Conservation (phyloP, 2,113 vertebrate species). For the Trachemys scripta region DNA sequence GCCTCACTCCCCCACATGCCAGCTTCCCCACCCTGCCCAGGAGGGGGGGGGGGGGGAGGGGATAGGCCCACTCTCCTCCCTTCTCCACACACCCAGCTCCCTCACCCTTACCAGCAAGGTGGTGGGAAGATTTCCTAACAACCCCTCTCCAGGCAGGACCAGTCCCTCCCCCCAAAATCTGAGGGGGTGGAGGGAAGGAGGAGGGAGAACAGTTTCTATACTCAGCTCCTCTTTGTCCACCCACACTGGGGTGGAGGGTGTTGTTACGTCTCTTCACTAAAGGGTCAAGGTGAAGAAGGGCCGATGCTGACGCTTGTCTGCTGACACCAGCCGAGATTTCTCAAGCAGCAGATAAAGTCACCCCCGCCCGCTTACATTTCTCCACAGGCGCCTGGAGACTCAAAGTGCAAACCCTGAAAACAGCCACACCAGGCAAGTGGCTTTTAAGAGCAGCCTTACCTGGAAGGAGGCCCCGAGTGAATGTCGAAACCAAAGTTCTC, state of each 20-base stretch:
- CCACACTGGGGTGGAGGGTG: neutral
- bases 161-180: neutral
- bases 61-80: conserved; percentile 46
- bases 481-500: neutral
- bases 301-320: neutral
- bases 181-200: neutral
- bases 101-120: neutral
- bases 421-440: neutral
- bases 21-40: neutral
- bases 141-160: neutral
- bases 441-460: neutral
- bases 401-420: neutral
- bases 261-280: neutral
- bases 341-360: neutral
- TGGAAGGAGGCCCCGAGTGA: neutral
- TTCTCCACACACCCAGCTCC: neutral
- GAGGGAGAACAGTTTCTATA: neutral
- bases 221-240: neutral
- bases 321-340: neutral
- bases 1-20: conserved; percentile 50
- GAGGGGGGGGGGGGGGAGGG: neutral
- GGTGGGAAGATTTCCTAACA: conserved; percentile 31
- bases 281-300: neutral
- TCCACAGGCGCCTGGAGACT: neutral
- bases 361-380: conserved; percentile 30